Evolutionary conservation across 2,113 vertebrate genomes (phyloP).

Genomic region (Amia ocellicauda): DNA sequence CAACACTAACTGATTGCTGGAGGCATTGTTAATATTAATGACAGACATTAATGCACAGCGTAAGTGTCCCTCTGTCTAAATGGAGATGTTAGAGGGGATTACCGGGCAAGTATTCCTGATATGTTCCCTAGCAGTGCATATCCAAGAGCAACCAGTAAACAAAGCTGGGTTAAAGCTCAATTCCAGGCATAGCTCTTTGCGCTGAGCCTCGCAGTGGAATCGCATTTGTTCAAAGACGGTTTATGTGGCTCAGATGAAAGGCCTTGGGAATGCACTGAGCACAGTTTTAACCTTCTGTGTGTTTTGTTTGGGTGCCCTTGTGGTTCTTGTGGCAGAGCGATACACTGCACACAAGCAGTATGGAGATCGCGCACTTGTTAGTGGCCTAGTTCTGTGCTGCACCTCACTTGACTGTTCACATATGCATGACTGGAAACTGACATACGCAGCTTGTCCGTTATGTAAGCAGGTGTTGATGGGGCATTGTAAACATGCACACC

Average conservation of each 20-base stretch:
- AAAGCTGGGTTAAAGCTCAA: background rate
- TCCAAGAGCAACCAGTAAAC: constrained; percentile 1
- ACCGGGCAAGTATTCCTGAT: background rate
- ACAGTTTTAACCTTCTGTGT: background rate
- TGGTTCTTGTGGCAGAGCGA: no score
- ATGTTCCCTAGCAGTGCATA: background rate
- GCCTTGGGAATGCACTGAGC: background rate
- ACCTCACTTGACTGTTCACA: no score
- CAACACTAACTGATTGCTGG: no score
- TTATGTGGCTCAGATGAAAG: background rate
- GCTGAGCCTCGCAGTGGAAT: background rate
- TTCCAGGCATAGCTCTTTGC: background rate
- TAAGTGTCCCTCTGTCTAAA: background rate
- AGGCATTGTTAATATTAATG: no score
- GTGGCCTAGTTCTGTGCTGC: no score
- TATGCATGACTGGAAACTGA: no score
- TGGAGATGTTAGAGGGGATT: background rate
- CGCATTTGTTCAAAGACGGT: background rate
- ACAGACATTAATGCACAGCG: no score
- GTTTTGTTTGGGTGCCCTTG: background rate
- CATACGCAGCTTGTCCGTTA: no score
- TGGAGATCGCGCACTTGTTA: no score
- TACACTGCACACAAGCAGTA: no score
- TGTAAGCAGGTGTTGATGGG: no score
- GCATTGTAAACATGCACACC: no score